Conservation (phyloP, 2,113 vertebrate genomes). For the Lynx canadensis region DNA sequence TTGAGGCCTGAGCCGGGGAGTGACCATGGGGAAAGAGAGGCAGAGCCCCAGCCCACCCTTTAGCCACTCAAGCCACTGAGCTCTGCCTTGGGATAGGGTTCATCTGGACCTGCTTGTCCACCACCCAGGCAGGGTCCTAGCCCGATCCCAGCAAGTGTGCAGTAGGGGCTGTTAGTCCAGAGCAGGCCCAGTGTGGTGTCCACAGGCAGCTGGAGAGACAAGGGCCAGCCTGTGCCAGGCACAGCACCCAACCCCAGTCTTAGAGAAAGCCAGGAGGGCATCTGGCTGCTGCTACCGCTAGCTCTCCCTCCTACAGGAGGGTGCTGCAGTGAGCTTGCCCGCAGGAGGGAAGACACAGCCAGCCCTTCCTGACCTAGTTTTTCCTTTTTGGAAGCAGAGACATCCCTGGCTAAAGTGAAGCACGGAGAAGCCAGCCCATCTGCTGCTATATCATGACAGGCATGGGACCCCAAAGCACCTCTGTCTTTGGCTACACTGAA, state of each 20-base stretch:
- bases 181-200: not conserved
- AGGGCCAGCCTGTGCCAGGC: not conserved
- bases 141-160: not conserved
- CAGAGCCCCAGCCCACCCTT: not conserved
- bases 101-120: no score
- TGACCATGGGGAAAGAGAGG: not conserved
- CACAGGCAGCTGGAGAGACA: not conserved
- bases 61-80: not conserved
- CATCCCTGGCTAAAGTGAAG: not conserved
- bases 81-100: not conserved
- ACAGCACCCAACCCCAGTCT: not conserved
- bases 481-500: not conserved
- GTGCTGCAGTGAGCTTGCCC: fast-evolving
- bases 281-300: not conserved
- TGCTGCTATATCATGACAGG: not conserved
- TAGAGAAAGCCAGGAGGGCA: not conserved
- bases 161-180: not conserved
- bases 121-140: not conserved
- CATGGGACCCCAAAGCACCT: fast-evolving
- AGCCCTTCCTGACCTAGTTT: not conserved
- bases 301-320: not conserved
- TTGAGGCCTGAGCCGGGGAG: not conserved
- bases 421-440: not conserved
- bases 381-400: not conserved
- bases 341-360: not conserved